Evolutionary conservation across 1,140 invertebrate genomes (phyloP).

Genomic region (Drosophila guanche): DNA sequence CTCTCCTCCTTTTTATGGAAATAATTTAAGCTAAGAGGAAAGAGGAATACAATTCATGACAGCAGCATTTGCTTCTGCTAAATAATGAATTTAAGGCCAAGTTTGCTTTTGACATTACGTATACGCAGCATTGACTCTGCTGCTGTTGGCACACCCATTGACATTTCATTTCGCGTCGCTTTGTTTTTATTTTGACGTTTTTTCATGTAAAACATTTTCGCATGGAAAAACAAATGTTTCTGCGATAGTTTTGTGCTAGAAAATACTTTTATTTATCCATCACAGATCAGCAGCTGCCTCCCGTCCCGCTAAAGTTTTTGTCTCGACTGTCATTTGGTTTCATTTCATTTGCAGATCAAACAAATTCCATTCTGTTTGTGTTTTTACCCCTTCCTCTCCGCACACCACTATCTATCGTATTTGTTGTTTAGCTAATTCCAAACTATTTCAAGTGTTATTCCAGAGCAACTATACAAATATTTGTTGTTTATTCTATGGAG

Average conservation of each 20-base stretch:
- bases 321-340: constrained; percentile 33
- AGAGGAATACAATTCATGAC: no score
- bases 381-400: constrained; percentile 20
- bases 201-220: constrained; percentile 49
- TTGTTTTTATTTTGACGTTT: constrained; percentile 34
- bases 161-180: constrained; percentile 22
- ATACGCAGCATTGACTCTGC: constrained; percentile 20
- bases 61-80: background rate
- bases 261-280: constrained; percentile 37
- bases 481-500: constrained; percentile 32
- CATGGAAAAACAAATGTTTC: constrained; percentile 37
- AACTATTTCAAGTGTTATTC: constrained; percentile 31
- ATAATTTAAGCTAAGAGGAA: constrained; percentile 27
- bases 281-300: constrained; percentile 50
- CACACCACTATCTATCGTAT: constrained; percentile 9
- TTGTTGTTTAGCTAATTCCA: constrained; percentile 35
- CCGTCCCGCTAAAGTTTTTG: constrained; percentile 5
- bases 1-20: constrained; percentile 6
- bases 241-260: constrained; percentile 15
- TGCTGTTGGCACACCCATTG: constrained; percentile 32
- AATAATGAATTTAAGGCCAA: constrained; percentile 29
- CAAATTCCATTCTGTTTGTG: constrained; percentile 39
- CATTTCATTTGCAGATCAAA: constrained; percentile 56
- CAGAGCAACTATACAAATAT: constrained; percentile 18
- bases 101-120: constrained; percentile 47